phyloP scores from a whole-genome alignment of 2,888 invertebrate species.

The Rambutsinella grinnellia region DNA sequence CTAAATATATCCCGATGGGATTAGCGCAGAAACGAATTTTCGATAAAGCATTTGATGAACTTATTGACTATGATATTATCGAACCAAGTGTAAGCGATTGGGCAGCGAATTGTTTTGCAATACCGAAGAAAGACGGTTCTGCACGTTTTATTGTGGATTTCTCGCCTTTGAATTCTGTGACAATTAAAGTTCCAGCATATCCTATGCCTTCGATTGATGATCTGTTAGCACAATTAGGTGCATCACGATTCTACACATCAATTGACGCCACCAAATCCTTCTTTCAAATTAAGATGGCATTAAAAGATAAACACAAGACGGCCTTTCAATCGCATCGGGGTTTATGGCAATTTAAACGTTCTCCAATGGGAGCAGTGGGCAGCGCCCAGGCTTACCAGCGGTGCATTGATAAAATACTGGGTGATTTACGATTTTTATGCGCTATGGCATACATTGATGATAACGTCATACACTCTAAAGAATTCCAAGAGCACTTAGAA shows the following conservation, averaged over 20 bases:
- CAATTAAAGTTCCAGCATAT: conserved; percentile 45
- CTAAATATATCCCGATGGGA: conserved; percentile 32
- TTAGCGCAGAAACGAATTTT: conserved; percentile 35
- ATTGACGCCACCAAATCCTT: conserved; percentile 67
- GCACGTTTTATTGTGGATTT: conserved; percentile 67
- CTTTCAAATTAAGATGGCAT: conserved; percentile 67
- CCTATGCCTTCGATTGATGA: conserved; percentile 67
- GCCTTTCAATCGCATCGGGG: conserved; percentile 67
- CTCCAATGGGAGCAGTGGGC: conserved; percentile 67
- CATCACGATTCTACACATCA: conserved; percentile 67
- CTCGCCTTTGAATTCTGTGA: conserved; percentile 58
- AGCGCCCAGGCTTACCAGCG: conserved; percentile 68
- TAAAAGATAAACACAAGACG: conserved; percentile 65
- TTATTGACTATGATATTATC: conserved; percentile 38
- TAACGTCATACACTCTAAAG: conserved; percentile 55
- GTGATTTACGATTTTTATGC: conserved; percentile 63
- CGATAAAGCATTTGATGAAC: conserved; percentile 42
- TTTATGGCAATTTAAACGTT: conserved; percentile 67
- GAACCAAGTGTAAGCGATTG: conserved; percentile 43
- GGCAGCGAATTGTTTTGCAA: conserved; percentile 45
- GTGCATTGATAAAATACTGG: conserved; percentile 67
- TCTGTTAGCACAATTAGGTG: conserved; percentile 67
- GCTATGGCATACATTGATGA: conserved; percentile 67
- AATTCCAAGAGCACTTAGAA: conserved; percentile 47
- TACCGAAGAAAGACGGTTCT: conserved; percentile 67